Conservation (phyloP, 1,140 invertebrate species). For the Thereuonema tuberculata region DNA sequence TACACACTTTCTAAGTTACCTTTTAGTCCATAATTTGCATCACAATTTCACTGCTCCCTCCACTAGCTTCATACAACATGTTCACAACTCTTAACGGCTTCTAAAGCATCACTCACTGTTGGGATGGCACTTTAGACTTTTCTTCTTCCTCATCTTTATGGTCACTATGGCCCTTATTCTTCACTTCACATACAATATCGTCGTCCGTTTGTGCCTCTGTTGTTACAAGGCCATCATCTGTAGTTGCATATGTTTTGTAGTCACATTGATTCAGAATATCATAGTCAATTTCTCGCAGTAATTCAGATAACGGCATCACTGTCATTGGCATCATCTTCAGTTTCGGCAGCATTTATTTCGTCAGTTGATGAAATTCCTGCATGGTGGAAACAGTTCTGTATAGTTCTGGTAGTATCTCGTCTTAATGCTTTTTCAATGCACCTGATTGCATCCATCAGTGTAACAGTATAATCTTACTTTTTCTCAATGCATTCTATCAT, state of each 20-base stretch:
- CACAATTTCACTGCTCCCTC: neutral
- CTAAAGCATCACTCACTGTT: neutral
- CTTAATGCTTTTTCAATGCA: constrained; percentile 7
- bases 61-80: neutral
- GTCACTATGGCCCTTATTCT: neutral
- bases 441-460: constrained; percentile 11
- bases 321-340: neutral
- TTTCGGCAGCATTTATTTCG: no score
- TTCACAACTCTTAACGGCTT: neutral
- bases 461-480: neutral
- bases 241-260: neutral
- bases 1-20: neutral
- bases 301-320: neutral
- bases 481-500: constrained; percentile 2
- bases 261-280: neutral
- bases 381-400: constrained; percentile 12
- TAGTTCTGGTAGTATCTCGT: neutral
- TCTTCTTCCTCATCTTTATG: constrained; percentile 6
- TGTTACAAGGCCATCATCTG: neutral
- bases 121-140: neutral
- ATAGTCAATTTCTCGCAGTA: neutral
- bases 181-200: no score
- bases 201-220: no score
- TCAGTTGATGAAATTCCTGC: neutral
- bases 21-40: no score